Evolutionary conservation across 2,888 invertebrate genomes (phyloP), one percentile per base, ranked within the genome.

Genomic region (Zaprionus bogoriensis): DNA sequence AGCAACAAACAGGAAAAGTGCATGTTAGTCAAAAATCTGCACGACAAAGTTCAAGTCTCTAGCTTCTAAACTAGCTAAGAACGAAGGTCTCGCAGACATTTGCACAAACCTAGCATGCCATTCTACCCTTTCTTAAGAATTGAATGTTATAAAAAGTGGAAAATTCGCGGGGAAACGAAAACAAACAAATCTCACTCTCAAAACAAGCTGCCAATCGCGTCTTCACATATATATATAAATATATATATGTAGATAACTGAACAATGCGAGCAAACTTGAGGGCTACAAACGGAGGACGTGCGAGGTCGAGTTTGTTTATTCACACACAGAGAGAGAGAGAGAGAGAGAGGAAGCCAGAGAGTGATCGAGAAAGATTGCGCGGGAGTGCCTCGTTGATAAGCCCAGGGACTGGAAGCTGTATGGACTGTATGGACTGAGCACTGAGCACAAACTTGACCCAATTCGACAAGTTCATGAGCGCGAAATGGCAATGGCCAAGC

Each of bases 381-480:
- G n/a, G 9, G 27, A 28, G 39, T 22, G 14, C 20, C 39, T 48
- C 27, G 54, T 67, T 39, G 81, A 80, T 83, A 81, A 80, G 73
- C 70, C 44, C 48, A 22, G 51, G 50, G 30, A 60, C 47, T 19
- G 17, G 23, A n/a, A n/a, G n/a, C n/a, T n/a, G n/a, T n/a, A n/a
- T n/a, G n/a, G n/a, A n/a, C n/a, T n/a, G n/a, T n/a, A n/a, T n/a
- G n/a, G 19, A 19, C 36, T 36, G 32, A 9, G 30, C 19, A 58
- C 48, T 60, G 72, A 67, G 74, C 65, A 52, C 61, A 60, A 36
- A 77, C 80, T 80, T 80, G 80, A 83, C 77, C 83, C 70, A 73
- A 45, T 59, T 67, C 45, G 32, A 55, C 67, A 83, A 80, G 80
- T 83, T 80, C 80, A 80, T 73, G 80, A 62, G 77, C 73, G 59